phyloP scores from a whole-genome alignment of 1,140 invertebrate genomes.

The Condylostylus longicornis region DNA sequence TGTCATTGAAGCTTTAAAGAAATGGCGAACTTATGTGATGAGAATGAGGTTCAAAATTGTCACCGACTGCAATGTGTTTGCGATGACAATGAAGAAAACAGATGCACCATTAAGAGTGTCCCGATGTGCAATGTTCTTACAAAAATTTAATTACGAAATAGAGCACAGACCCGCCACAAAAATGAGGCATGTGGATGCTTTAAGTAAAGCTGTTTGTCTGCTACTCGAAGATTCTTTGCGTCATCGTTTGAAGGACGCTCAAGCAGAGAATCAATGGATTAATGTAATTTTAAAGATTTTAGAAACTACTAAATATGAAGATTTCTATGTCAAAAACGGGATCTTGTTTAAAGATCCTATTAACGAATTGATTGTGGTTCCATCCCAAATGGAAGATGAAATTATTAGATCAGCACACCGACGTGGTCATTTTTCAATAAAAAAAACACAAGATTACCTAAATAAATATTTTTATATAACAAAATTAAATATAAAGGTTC shows the following conservation, averaged over 20 bases:
- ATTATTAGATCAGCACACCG: slow-evolving; percentile 20
- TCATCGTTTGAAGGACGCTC: slow-evolving; percentile 1
- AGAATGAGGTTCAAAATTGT: slow-evolving; percentile 29
- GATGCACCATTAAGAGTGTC: neutral
- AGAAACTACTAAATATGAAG: neutral
- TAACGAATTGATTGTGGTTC: slow-evolving; percentile 15
- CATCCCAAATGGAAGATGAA: slow-evolving; percentile 16
- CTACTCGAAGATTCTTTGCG: neutral
- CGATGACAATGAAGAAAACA: slow-evolving; percentile 6
- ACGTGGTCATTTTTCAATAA: slow-evolving; percentile 24
- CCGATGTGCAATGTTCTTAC: slow-evolving; percentile 12
- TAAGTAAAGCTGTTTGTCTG: neutral
- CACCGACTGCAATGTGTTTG: slow-evolving; percentile 15
- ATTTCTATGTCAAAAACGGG: neutral
- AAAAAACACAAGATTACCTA: slow-evolving; percentile 27
- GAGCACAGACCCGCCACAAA: slow-evolving; percentile 11
- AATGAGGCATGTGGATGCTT: slow-evolving; percentile 15
- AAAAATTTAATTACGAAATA: slow-evolving; percentile 13
- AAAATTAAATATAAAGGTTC: slow-evolving; percentile 20
- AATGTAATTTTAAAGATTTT: neutral
- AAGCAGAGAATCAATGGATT: neutral
- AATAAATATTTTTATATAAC: slow-evolving; percentile 27
- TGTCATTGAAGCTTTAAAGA: slow-evolving; percentile 13
- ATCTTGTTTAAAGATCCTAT: neutral
- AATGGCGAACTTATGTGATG: slow-evolving; percentile 28